Conservation (phyloP, 2,113 vertebrate species). For the Chauna torquata region DNA sequence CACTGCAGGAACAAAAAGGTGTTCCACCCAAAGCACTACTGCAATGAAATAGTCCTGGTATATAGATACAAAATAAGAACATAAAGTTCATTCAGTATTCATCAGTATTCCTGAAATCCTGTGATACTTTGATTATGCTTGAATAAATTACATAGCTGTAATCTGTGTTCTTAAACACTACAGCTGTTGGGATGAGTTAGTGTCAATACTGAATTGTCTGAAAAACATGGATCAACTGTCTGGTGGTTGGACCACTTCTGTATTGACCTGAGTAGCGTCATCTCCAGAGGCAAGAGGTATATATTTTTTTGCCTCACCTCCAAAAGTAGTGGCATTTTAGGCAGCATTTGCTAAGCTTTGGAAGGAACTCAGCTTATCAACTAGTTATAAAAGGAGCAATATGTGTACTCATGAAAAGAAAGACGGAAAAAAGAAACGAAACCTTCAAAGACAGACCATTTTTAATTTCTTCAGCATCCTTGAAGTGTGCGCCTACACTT, state of each 20-base stretch:
- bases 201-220: not conserved
- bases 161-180: not conserved
- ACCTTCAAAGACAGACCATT: not conserved
- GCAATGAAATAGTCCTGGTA: fast-evolving
- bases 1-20: not conserved
- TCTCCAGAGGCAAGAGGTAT: not conserved
- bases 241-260: not conserved
- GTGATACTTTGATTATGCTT: not conserved
- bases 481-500: not conserved
- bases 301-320: not conserved
- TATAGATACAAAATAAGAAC: not conserved
- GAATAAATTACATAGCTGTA: not conserved
- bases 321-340: not conserved
- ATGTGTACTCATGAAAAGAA: not conserved
- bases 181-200: not conserved
- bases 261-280: not conserved
- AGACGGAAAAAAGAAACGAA: not conserved
- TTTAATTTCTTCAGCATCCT: not conserved
- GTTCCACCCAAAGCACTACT: not conserved
- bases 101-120: not conserved
- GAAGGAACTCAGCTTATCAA: not conserved
- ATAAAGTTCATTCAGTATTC: not conserved
- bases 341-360: not conserved
- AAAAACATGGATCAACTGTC: not conserved
- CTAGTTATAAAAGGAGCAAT: not conserved